Base-by-base conservation (phyloP, 1,140 invertebrate species). In the Papilio aristodemus region DNA sequence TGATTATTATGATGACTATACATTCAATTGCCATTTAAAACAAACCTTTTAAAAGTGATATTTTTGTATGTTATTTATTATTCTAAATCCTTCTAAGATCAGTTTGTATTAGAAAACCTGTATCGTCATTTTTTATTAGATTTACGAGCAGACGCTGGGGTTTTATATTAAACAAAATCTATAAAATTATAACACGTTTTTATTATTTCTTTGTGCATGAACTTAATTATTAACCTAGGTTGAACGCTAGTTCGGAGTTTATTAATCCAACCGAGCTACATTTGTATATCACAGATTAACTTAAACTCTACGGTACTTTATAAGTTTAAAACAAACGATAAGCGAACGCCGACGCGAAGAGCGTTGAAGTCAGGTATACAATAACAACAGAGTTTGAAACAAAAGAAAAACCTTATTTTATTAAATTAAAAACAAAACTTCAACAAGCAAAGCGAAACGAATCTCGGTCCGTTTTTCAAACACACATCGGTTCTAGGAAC, bases 351-450 rank as follows among this genome's bases (percentile, higher is more conserved):
- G 80, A 85, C 76, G 83, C 79, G 85, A 83, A 89, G 87, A 83
- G 89, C 80, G 79, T 79, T 85, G 74, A 85, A 87, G 75, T 83
- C 72, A 83, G 80, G 84, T 82, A 79, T 87, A 79, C 72, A 80
- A 85, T 86, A 86, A 89, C 81, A 88, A 89, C 81, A 84, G 74
- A 81, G 5, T 75, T 75, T 74, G 76, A 77, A 77, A 77, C 71
- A 81, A 85, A 83, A 84, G n/a, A n/a, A n/a, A 83, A 83, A 78
- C 70, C 81, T 89, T 85, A 87, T 72, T 89, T 90, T 90, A 91
- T 89, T 86, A 86, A 84, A 83, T 83, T 77, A 83, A 81, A 87
- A 82, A 85, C 76, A 76, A 89, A 89, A 87, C 83, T 86, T 85
- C 86, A 91, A 91, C 87, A 90, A 88, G 81, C 83, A 82, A 85